A percentile compares a stretch with the other conserved stretches of the same genome.
Evolutionary conservation across 2,888 invertebrate species (phyloP).

Genomic region (Lepas anatifera): DNA sequence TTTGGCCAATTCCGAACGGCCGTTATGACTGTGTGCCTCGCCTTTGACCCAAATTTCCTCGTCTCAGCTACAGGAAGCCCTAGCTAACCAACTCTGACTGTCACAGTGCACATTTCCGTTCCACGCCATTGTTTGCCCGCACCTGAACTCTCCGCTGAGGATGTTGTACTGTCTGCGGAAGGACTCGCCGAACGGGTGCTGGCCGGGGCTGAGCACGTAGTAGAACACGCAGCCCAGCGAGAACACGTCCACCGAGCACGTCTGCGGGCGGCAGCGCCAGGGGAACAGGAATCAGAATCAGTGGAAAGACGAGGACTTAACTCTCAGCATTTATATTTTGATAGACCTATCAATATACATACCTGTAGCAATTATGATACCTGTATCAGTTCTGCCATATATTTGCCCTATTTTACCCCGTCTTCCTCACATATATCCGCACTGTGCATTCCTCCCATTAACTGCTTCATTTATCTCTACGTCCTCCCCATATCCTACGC

Average conservation of each 20-base stretch:
- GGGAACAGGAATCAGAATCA: background rate
- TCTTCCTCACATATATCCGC: too few relatives aligned
- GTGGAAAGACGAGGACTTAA: background rate
- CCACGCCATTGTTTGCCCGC: constrained; percentile 18
- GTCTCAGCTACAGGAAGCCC: background rate
- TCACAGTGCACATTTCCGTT: background rate
- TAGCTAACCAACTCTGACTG: background rate
- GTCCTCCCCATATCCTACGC: too few relatives aligned
- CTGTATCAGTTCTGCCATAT: too few relatives aligned
- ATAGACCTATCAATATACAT: too few relatives aligned
- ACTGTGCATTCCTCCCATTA: too few relatives aligned
- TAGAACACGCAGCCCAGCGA: constrained; percentile 95
- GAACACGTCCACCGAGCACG: constrained; percentile 89
- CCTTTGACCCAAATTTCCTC: background rate
- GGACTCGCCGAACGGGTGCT: constrained; percentile 87
- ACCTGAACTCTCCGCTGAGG: constrained; percentile 37
- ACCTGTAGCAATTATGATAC: too few relatives aligned
- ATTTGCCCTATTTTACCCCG: too few relatives aligned
- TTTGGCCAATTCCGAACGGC: too few relatives aligned
- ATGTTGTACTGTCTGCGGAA: constrained; percentile 86
- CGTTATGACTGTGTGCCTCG: too few relatives aligned
- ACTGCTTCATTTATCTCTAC: too few relatives aligned
- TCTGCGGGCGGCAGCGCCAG: constrained; percentile 40
- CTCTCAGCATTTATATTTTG: too few relatives aligned
- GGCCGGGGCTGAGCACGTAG: constrained; percentile 78